phyloP scores from a whole-genome alignment of 1,140 invertebrate species.

The Chrysomallon squamiferum region DNA sequence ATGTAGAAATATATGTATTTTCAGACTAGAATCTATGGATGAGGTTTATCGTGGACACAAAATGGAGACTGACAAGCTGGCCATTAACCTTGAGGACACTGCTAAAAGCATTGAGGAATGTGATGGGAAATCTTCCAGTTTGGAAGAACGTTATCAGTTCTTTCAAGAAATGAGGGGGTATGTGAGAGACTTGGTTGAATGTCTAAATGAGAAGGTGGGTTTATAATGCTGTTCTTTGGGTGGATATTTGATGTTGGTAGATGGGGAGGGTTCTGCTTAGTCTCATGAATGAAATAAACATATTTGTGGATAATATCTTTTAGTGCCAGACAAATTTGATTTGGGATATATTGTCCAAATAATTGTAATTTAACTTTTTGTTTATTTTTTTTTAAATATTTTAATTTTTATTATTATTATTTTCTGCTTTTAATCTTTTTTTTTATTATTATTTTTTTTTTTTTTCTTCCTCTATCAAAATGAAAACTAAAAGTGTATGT shows the following conservation, averaged over 20 bases:
- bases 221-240: conserved; percentile 4
- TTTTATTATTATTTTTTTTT: no score
- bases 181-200: conserved; percentile 95
- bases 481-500: no score
- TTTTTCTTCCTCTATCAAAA: no score
- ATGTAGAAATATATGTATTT: no score
- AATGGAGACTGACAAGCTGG: conserved; percentile 52
- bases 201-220: conserved; percentile 77
- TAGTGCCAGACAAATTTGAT: no score
- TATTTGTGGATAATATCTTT: neutral
- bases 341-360: no score
- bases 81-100: conserved; percentile 66
- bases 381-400: no score
- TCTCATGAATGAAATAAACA: no score
- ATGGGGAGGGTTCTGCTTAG: no score
- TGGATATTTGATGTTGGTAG: neutral
- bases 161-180: conserved; percentile 96
- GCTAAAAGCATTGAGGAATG: conserved; percentile 72
- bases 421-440: no score
- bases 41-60: conserved; percentile 70
- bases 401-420: no score
- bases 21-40: conserved; percentile 69
- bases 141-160: conserved; percentile 83
- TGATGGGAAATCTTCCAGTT: conserved; percentile 69
- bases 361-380: no score